Conservation (phyloP, 1,140 invertebrate genomes). For the Leptonema lineaticorne region DNA sequence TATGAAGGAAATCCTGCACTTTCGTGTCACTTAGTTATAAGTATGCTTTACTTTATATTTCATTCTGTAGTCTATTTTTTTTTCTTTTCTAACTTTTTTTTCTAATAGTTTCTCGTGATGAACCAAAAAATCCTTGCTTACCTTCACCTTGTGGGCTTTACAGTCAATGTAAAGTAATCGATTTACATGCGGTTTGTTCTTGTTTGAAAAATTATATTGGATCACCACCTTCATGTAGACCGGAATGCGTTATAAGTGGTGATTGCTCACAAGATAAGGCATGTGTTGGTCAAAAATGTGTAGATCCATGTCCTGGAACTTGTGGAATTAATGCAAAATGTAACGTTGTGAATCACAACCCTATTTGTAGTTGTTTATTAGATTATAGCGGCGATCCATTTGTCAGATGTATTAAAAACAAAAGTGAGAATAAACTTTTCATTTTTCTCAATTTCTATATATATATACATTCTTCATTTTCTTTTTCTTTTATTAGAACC, state of each 20-base stretch:
- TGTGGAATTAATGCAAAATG: slow-evolving; percentile 75
- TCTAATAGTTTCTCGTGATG: slow-evolving; percentile 50
- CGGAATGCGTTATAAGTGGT: slow-evolving; percentile 73
- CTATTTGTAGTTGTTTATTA: slow-evolving; percentile 71
- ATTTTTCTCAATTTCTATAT: slow-evolving; percentile 37
- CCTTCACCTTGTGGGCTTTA: slow-evolving; percentile 72
- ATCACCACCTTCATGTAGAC: slow-evolving; percentile 69
- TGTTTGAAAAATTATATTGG: slow-evolving; percentile 68
- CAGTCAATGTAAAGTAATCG: slow-evolving; percentile 66
- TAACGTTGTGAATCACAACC: slow-evolving; percentile 73
- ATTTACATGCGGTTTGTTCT: slow-evolving; percentile 69
- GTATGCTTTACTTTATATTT: slow-evolving; percentile 39
- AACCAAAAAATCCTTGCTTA: slow-evolving; percentile 62
- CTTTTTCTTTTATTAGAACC: slow-evolving; percentile 43
- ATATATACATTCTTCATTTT: slow-evolving; percentile 24
- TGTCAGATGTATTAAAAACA: slow-evolving; percentile 60
- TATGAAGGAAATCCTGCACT: slow-evolving; percentile 75
- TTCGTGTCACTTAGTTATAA: slow-evolving; percentile 51
- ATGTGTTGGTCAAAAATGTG: slow-evolving; percentile 73
- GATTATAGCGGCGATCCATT: slow-evolving; percentile 75
- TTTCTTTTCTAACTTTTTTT: slow-evolving; percentile 38
- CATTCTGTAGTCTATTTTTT: slow-evolving; percentile 43
- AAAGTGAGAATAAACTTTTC: slow-evolving; percentile 57
- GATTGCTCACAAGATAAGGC: slow-evolving; percentile 70
- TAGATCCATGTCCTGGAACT: slow-evolving; percentile 73